These are phyloP conservation scores for Mya arenaria DNA, from an alignment of 1,140 invertebrate species.

Conservation along the genomic window DNA sequence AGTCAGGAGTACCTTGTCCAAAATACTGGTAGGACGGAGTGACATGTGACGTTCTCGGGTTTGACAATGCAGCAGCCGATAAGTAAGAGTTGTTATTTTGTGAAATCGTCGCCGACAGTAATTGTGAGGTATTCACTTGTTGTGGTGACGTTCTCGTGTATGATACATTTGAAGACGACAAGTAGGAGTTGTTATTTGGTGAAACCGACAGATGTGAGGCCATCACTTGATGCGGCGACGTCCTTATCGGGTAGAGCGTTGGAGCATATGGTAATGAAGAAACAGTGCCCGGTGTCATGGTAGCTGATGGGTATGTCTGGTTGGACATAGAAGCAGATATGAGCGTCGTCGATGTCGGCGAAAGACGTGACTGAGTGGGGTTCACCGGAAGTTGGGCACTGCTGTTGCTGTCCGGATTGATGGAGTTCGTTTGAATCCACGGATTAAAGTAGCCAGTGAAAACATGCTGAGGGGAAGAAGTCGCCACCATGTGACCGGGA, in stretches of 20 bases:
- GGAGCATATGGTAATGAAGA: conserved; percentile 23
- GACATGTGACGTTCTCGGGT: too few species aligned
- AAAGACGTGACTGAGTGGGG: neutral
- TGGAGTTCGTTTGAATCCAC: conserved; percentile 40
- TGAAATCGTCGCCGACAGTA: too few species aligned
- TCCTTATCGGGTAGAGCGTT: conserved; percentile 1
- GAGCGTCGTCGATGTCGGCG: conserved; percentile 27
- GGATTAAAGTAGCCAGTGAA: conserved; percentile 12
- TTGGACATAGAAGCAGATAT: conserved; percentile 1
- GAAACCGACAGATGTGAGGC: too few species aligned
- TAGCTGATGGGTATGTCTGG: conserved; percentile 1
- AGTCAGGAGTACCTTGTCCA: too few species aligned
- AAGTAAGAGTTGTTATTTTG: too few species aligned
- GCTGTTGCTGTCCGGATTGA: conserved; percentile 40
- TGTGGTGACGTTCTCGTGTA: too few species aligned
- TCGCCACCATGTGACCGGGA: conserved; percentile 19
- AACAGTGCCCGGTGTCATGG: neutral
- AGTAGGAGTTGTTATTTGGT: too few species aligned
- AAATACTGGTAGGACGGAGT: too few species aligned
- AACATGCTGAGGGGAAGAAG: conserved; percentile 8
- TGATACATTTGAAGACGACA: too few species aligned
- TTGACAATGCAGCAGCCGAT: too few species aligned
- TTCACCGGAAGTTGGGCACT: neutral
- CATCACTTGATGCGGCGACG: conserved; percentile 13
- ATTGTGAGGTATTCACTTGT: too few species aligned